Conservation (phyloP, 1,140 invertebrate genomes). For the Fopius arisanus region DNA sequence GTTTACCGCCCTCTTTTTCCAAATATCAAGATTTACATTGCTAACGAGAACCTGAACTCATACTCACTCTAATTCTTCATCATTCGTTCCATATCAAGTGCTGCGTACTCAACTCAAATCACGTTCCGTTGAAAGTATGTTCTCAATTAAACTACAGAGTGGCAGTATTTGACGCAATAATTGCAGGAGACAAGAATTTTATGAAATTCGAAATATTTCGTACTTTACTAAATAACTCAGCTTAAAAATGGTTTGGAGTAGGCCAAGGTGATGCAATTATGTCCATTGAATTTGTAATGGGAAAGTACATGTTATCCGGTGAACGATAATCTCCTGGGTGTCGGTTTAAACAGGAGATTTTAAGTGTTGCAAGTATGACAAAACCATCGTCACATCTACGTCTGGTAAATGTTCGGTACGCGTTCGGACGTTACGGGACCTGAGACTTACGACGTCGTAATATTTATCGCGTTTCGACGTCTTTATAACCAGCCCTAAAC, state of each 20-base stretch:
- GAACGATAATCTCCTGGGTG: neutral
- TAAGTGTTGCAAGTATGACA: neutral
- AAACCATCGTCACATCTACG: neutral
- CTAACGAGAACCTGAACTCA: neutral
- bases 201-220: neutral
- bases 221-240: neutral
- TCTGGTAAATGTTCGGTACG: neutral
- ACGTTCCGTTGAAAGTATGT: slow-evolving; percentile 23
- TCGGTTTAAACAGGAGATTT: neutral
- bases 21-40: neutral
- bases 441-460: slow-evolving; percentile 48
- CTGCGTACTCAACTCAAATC: slow-evolving; percentile 17
- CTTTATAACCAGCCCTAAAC: slow-evolving; percentile 44
- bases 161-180: slow-evolving; percentile 23
- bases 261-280: neutral
- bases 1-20: neutral
- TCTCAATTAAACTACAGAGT: slow-evolving; percentile 18
- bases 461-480: slow-evolving; percentile 52
- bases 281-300: neutral
- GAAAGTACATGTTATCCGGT: neutral
- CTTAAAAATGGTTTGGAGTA: neutral
- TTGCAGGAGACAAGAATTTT: neutral
- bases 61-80: slow-evolving; percentile 10
- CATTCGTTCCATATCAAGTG: slow-evolving; percentile 18
- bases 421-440: slow-evolving; percentile 30